phyloP scores from a whole-genome alignment of 2,113 vertebrate genomes.

The Ctenodactylus gundi region DNA sequence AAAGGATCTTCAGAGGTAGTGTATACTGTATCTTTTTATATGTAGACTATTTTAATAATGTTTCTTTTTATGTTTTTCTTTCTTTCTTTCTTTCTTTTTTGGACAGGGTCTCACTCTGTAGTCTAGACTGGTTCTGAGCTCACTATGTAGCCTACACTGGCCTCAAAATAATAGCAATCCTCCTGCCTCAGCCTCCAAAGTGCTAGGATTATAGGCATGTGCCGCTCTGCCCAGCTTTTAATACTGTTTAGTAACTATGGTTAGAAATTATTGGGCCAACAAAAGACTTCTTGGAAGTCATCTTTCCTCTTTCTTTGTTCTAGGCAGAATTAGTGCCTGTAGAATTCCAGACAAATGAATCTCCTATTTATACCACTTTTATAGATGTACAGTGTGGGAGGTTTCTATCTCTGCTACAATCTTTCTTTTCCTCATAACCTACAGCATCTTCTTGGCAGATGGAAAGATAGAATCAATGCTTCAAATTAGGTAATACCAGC shows the following conservation, averaged over 20 bases:
- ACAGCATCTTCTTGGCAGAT: background rate
- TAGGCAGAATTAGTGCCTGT: background rate
- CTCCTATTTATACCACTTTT: background rate
- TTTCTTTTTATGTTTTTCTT: too few relatives aligned
- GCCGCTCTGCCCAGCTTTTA: too few relatives aligned
- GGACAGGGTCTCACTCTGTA: too few relatives aligned
- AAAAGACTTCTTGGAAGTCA: background rate
- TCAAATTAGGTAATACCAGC: background rate
- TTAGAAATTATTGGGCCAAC: background rate
- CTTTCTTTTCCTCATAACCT: background rate
- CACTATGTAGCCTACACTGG: too few relatives aligned
- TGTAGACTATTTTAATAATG: background rate
- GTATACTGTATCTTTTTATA: background rate
- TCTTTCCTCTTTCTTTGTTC: background rate
- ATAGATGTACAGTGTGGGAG: background rate
- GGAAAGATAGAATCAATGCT: background rate
- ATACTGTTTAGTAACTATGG: background rate
- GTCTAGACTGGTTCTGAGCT: too few relatives aligned
- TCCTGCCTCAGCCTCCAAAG: too few relatives aligned
- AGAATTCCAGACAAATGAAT: background rate
- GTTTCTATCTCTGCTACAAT: slow-evolving; percentile 14
- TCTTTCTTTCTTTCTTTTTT: too few relatives aligned
- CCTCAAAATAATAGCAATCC: too few relatives aligned
- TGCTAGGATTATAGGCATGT: too few relatives aligned
- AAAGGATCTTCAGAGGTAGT: background rate